phyloP scores from a whole-genome alignment of 2,113 vertebrate species.

The Ascaphus truei region DNA sequence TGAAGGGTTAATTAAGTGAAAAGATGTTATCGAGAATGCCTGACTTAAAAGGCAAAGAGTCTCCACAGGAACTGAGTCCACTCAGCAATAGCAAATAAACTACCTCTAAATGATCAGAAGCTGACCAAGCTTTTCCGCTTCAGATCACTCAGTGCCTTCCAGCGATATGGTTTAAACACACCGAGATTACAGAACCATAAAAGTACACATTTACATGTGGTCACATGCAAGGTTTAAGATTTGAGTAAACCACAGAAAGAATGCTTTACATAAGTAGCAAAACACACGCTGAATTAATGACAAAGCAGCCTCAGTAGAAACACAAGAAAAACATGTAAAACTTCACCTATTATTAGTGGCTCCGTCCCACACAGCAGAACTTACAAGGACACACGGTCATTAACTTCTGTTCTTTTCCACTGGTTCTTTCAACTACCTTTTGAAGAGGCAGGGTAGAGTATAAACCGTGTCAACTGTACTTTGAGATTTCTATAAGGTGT shows the following conservation, averaged over 20 bases:
- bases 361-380: conserved; percentile 39
- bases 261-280: conserved; percentile 54
- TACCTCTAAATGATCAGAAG: conserved; percentile 72
- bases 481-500: neutral
- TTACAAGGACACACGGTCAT: conserved; percentile 36
- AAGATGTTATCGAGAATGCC: conserved; percentile 50
- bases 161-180: conserved; percentile 56
- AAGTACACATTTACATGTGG: conserved; percentile 69
- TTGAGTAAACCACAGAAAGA: conserved; percentile 58
- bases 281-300: conserved; percentile 57
- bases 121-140: conserved; percentile 62
- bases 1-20: conserved; percentile 53
- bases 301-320: conserved; percentile 50
- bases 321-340: conserved; percentile 55
- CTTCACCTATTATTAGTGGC: conserved; percentile 47
- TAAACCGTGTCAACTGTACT: neutral
- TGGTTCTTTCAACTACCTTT: conserved; percentile 23
- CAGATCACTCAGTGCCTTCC: conserved; percentile 58
- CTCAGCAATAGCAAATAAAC: conserved; percentile 67
- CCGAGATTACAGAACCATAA: conserved; percentile 64
- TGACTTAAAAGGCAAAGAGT: conserved; percentile 46
- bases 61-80: conserved; percentile 51
- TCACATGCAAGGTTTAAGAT: conserved; percentile 66
- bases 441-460: neutral
- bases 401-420: conserved; percentile 41